These are phyloP conservation scores for Drosophila virilis DNA, from an alignment of 1,140 invertebrate genomes.

Conservation along the genomic window DNA sequence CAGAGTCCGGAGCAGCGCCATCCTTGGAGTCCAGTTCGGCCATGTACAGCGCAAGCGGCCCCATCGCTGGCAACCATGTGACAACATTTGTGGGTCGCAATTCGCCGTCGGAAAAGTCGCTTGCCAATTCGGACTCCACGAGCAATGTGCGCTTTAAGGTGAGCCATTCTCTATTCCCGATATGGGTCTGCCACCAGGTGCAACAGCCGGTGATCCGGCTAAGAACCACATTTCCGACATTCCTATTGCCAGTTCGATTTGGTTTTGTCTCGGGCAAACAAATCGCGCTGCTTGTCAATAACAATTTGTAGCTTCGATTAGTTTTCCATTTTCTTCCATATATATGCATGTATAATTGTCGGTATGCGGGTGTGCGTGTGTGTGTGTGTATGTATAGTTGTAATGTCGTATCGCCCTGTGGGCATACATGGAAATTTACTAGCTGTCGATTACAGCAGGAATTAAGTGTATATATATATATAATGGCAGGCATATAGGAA, in stretches of 20 bases:
- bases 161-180: constrained; percentile 12
- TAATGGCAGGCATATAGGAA: constrained; percentile 55
- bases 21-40: constrained; percentile 55
- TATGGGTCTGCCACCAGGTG: no score
- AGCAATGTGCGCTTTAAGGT: constrained; percentile 84
- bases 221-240: not conserved
- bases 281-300: constrained; percentile 53
- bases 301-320: constrained; percentile 55
- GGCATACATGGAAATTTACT: constrained; percentile 79
- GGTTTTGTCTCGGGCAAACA: constrained; percentile 26
- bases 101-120: constrained; percentile 80
- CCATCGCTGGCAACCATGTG: constrained; percentile 36
- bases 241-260: constrained; percentile 7
- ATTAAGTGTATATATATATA: constrained; percentile 43
- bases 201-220: constrained; percentile 13
- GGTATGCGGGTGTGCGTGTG: constrained; percentile 9
- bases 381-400: constrained; percentile 14
- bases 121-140: constrained; percentile 79
- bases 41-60: constrained; percentile 54
- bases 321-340: constrained; percentile 44
- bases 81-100: constrained; percentile 61
- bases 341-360: constrained; percentile 5
- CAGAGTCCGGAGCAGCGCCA: constrained; percentile 47
- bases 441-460: constrained; percentile 43
- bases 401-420: constrained; percentile 37